Percentiles rank a stretch among this genome's conserved stretches.
These are phyloP conservation scores for Lysandra bellargus DNA, from an alignment of 2,888 invertebrate species.

Conservation along the genomic window DNA sequence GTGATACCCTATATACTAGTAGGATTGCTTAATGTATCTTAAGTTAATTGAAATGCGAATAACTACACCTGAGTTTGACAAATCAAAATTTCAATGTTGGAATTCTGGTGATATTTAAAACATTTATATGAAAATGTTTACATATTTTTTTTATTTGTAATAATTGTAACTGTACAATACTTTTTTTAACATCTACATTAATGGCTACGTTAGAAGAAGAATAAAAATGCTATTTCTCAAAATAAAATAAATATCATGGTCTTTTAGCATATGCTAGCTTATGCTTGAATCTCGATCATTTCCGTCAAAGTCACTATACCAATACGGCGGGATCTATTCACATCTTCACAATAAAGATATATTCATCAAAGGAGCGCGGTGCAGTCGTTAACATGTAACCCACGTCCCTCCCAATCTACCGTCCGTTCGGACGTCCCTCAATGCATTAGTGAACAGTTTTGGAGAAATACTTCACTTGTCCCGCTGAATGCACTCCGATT, in stretches of 20 bases:
- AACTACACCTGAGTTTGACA: too few species aligned
- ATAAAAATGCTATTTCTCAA: too few species aligned
- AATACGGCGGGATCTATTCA: not conserved
- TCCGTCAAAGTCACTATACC: not conserved
- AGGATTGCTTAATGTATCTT: too few species aligned
- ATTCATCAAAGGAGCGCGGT: constrained; percentile 3
- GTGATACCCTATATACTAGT: not conserved
- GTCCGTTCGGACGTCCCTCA: constrained; percentile 2
- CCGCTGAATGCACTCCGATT: constrained; percentile 15
- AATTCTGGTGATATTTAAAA: too few species aligned
- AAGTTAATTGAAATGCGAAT: too few species aligned
- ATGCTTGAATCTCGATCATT: not conserved
- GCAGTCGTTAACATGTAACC: constrained; percentile 4
- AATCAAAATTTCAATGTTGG: too few species aligned
- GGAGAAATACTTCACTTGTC: constrained; percentile 24
- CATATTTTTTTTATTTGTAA: too few species aligned
- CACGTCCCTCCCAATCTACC: constrained; percentile 21
- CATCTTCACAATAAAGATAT: constrained; percentile 7
- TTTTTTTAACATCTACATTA: too few species aligned
- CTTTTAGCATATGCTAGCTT: not conserved
- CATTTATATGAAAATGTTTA: too few species aligned
- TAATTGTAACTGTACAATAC: too few species aligned
- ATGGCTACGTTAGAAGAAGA: too few species aligned
- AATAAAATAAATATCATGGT: too few species aligned
- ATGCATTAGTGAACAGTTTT: constrained; percentile 25